Conservation (phyloP, 2,888 invertebrate species). For the Sinotaia quadrata region DNA sequence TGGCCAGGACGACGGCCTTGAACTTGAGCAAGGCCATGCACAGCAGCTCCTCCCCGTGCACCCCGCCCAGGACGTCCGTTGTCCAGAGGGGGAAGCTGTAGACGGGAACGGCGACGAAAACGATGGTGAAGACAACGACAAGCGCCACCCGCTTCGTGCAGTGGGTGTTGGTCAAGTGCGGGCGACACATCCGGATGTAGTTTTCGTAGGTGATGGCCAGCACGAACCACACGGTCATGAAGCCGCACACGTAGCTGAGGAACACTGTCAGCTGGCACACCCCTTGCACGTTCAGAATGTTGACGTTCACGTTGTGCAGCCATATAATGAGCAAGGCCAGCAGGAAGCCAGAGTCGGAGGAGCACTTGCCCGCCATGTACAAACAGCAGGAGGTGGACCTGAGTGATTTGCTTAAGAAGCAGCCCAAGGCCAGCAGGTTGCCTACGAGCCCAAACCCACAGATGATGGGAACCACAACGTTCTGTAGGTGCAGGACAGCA, state of each 20-base stretch:
- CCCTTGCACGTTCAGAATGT: slow-evolving; percentile 71
- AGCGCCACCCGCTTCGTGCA: slow-evolving; percentile 39
- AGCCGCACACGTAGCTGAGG: slow-evolving; percentile 36
- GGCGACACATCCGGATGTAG: slow-evolving; percentile 42
- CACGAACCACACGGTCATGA: slow-evolving; percentile 39
- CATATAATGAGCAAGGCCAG: slow-evolving; percentile 76
- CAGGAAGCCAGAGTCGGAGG: slow-evolving; percentile 86
- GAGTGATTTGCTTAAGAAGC: slow-evolving; percentile 29
- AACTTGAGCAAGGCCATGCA: slow-evolving; percentile 36
- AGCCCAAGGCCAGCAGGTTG: slow-evolving; percentile 28
- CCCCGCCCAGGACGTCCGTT: slow-evolving; percentile 33
- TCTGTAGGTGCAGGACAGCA: slow-evolving; percentile 26
- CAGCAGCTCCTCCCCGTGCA: slow-evolving; percentile 24
- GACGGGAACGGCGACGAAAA: slow-evolving; percentile 32
- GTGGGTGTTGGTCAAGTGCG: slow-evolving; percentile 33
- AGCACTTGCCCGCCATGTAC: slow-evolving; percentile 84
- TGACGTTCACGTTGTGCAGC: slow-evolving; percentile 54
- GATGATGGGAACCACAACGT: slow-evolving; percentile 31
- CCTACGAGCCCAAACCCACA: slow-evolving; percentile 31
- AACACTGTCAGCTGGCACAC: slow-evolving; percentile 79
- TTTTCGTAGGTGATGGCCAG: slow-evolving; percentile 38
- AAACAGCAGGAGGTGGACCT: slow-evolving; percentile 83
- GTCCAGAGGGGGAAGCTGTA: slow-evolving; percentile 50
- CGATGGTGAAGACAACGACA: slow-evolving; percentile 27
- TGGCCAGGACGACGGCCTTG: slow-evolving; percentile 32